phyloP scores from a whole-genome alignment of 2,888 invertebrate species.

The Calliopum simillimum region DNA sequence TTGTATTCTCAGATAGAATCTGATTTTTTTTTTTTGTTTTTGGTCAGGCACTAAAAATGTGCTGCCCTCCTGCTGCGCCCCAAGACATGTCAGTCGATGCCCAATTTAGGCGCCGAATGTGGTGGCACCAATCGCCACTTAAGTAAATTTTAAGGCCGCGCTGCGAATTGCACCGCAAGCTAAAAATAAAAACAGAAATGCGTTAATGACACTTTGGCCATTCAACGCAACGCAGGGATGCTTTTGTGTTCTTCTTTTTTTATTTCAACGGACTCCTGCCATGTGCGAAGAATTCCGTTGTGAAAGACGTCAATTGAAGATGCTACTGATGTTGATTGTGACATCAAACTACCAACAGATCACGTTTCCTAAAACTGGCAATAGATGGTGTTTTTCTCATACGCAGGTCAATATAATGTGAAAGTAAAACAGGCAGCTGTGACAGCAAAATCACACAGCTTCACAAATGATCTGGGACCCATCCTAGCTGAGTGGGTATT shows the following conservation, averaged over 20 bases:
- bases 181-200: conserved; percentile 4
- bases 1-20: neutral
- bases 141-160: conserved; percentile 13
- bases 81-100: neutral
- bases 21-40: too few species aligned
- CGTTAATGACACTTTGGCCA: conserved; percentile 15
- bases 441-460: too few species aligned
- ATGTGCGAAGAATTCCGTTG: neutral
- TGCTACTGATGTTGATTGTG: conserved; percentile 2
- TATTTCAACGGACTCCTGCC: neutral
- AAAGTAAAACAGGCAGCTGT: too few species aligned
- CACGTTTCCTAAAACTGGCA: too few species aligned
- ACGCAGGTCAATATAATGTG: too few species aligned
- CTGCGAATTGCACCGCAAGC: neutral
- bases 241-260: too few species aligned
- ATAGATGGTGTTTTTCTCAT: too few species aligned
- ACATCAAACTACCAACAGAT: neutral
- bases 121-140: conserved; percentile 22
- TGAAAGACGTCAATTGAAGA: conserved; percentile 2
- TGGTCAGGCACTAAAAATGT: conserved; percentile 5
- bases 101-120: conserved; percentile 32
- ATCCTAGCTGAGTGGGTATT: too few species aligned
- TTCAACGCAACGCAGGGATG: neutral
- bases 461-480: too few species aligned
- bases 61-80: conserved; percentile 12